phyloP scores from a whole-genome alignment of 2,113 vertebrate genomes.

The Eulemur macaco region DNA sequence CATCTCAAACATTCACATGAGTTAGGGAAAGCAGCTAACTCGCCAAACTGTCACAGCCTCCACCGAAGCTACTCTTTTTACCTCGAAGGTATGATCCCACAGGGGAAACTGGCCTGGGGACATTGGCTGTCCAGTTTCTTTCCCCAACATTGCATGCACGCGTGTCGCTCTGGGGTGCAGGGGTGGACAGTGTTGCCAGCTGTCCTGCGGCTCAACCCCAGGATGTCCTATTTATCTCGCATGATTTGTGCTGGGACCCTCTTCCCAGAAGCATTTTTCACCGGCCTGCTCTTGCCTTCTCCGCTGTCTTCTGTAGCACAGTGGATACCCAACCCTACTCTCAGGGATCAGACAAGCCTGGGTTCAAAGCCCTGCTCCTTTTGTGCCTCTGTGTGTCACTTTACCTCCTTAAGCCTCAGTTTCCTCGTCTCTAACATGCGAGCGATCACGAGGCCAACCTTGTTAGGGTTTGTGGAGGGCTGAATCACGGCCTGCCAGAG shows the following conservation, averaged over 20 bases:
- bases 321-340: background rate
- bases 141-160: fast-evolving
- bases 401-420: background rate
- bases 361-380: background rate
- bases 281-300: background rate
- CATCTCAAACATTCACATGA: background rate
- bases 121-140: too few relatives aligned
- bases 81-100: fast-evolving
- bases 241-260: too few relatives aligned
- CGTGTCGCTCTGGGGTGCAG: fast-evolving
- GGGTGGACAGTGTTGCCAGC: fast-evolving
- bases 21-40: background rate
- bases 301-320: background rate
- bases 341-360: background rate
- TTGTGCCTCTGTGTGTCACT: background rate
- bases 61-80: background rate
- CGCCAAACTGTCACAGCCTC: background rate
- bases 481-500: background rate
- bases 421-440: background rate
- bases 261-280: background rate
- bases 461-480: background rate
- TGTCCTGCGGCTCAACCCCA: background rate
- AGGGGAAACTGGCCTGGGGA: background rate
- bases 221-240: background rate
- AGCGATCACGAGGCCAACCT: background rate